Base-by-base conservation (phyloP, 1,140 invertebrate genomes). In the Globodera rostochiensis region DNA sequence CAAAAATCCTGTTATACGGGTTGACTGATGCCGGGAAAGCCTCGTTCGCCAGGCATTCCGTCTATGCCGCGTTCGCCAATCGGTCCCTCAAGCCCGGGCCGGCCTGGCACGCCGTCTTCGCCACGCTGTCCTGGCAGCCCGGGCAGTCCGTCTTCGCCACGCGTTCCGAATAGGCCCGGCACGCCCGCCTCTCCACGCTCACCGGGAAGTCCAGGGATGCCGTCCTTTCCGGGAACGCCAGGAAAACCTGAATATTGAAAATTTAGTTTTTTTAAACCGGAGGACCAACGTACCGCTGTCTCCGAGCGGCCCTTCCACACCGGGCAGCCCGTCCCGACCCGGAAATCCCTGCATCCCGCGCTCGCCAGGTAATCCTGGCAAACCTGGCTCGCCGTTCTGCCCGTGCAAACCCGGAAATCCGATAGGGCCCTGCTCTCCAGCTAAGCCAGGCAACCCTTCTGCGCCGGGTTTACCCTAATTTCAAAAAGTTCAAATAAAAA, bases 31-130 rank as follows among this genome's bases (percentile, higher is more conserved):
- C 86, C 86, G 46, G 85, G 86, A 13, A 89, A 90, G 74, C 88
- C 88, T 75, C 90, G 90, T 79, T 77, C 74, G 73, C 88, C 88
- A n/a, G 84, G 49, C 49, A 60, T 66, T 45, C 88, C 88, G 60
- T 80, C 77, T 57, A 50, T 73, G 49, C 86, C 86, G 60, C 79
- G 21, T 46, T 86, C 86, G 60, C 82, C 88, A 47, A 87, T 88
- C 67, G 88, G 77, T 25, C 84, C 88, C 36, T 86, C 84, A 46
- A 78, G 84, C 67, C 88, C 88, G 60, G 89, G 86, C 73, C 73
- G 76, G 53, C 88, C 82, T 25, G 49, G 49, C 60, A 78, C 25
- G 36, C 77, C 77, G 49, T 78, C 77, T 6, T 69, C 19, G 66
- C 77, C 77, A 47, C 64, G 77, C 9, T 66, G 60, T 64, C 85